Percentiles rank a stretch among this genome's conserved stretches.
phyloP scores from a whole-genome alignment of 2,888 invertebrate genomes.

The Thymelicus acteon region DNA sequence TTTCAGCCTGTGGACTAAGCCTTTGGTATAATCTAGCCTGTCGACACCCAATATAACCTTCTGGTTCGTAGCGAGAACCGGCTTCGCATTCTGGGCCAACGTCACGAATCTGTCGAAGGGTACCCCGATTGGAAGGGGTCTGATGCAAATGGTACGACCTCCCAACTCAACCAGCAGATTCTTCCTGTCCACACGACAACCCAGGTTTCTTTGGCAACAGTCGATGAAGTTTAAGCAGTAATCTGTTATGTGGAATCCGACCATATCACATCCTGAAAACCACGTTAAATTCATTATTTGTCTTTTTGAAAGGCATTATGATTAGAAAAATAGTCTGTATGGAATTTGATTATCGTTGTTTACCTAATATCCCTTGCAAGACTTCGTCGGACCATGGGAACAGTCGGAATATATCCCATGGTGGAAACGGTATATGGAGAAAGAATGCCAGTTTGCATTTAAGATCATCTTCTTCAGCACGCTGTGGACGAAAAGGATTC shows the following conservation, averaged over 20 bases:
- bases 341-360: constrained; percentile 43
- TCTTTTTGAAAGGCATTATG: background rate
- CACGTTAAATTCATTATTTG: background rate
- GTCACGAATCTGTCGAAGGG: constrained; percentile 94
- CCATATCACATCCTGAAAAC: constrained; percentile 92
- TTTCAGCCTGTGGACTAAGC: constrained; percentile 91
- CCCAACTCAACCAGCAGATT: constrained; percentile 94
- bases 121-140: constrained; percentile 95
- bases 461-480: constrained; percentile 90
- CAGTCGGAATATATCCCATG: constrained; percentile 96
- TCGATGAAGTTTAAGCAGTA: constrained; percentile 96
- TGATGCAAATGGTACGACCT: constrained; percentile 92
- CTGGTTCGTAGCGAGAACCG: constrained; percentile 89
- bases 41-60: constrained; percentile 95
- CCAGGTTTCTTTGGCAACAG: constrained; percentile 94
- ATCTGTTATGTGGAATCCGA: constrained; percentile 96
- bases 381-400: constrained; percentile 98
- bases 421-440: constrained; percentile 97
- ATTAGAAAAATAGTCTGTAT: background rate
- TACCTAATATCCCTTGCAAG: constrained; percentile 94
- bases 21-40: constrained; percentile 96
- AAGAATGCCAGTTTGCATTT: constrained; percentile 95
- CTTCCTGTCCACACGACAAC: constrained; percentile 94
- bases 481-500: constrained; percentile 65
- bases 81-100: constrained; percentile 89